phyloP scores from a whole-genome alignment of 2,888 invertebrate species.

The Dolichopus griseipennis region DNA sequence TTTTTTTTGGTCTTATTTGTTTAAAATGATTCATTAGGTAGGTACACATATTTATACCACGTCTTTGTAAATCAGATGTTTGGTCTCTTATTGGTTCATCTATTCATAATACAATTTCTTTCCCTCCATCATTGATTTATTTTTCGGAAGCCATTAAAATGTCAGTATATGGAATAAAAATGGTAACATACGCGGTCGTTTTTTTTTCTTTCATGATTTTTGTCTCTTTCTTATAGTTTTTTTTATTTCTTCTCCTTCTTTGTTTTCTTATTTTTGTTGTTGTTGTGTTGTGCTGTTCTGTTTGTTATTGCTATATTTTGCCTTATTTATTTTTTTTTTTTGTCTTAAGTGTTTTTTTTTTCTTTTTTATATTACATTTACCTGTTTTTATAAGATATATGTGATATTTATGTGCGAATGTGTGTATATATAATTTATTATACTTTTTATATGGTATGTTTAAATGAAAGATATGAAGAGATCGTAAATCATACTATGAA shows the following conservation, averaged over 20 bases:
- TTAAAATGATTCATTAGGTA: neutral
- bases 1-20: too few species aligned
- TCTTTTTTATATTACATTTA: too few species aligned
- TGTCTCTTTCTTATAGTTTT: neutral
- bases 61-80: neutral
- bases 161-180: slow-evolving; percentile 6
- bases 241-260: neutral
- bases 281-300: neutral
- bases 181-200: slow-evolving; percentile 2
- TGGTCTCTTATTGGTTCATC: neutral
- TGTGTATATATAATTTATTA: too few species aligned
- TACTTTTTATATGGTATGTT: too few species aligned
- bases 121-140: slow-evolving; percentile 4
- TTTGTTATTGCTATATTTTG: too few species aligned
- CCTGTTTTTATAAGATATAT: too few species aligned
- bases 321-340: too few species aligned
- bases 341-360: too few species aligned
- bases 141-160: slow-evolving; percentile 6
- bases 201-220: neutral
- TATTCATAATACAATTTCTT: neutral
- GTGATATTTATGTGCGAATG: too few species aligned
- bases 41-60: neutral
- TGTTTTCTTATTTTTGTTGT: neutral
- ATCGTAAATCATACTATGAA: too few species aligned
- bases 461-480: too few species aligned